phyloP scores from a whole-genome alignment of 2,113 vertebrate genomes.

The Corythaeola cristata region DNA sequence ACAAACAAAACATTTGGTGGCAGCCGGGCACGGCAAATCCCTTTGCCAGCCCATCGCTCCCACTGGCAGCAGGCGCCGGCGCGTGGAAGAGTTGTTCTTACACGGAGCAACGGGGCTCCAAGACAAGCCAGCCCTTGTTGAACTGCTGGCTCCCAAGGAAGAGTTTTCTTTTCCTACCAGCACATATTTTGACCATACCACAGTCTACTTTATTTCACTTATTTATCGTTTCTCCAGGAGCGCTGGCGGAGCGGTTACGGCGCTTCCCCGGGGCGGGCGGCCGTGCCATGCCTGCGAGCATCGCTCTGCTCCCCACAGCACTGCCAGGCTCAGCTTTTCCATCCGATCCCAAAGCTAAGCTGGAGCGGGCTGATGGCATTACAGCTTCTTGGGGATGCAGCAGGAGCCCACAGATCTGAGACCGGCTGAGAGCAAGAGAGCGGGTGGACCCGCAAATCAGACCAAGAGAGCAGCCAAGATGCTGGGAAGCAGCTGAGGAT shows the following conservation, averaged over 20 bases:
- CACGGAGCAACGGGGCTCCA: background rate
- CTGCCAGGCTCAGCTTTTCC: background rate
- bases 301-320: background rate
- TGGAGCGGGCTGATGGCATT: background rate
- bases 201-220: background rate
- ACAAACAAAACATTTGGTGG: background rate
- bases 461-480: background rate
- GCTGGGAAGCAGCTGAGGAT: background rate
- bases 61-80: background rate
- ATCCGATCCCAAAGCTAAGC: background rate
- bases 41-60: background rate
- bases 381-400: background rate
- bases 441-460: fast-evolving
- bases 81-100: background rate
- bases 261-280: background rate
- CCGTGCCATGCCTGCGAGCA: fast-evolving
- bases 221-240: slow-evolving; percentile 7
- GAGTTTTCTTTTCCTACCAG: background rate
- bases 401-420: background rate
- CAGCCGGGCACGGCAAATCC: background rate
- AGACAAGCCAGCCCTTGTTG: slow-evolving; percentile 53
- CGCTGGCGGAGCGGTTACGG: fast-evolving
- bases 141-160: background rate
- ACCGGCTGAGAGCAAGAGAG: background rate
- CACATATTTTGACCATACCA: background rate